Evolutionary conservation across 2,888 invertebrate species (phyloP), one percentile per base, ranked within the genome.

Genomic region (Micropterix aruncella): DNA sequence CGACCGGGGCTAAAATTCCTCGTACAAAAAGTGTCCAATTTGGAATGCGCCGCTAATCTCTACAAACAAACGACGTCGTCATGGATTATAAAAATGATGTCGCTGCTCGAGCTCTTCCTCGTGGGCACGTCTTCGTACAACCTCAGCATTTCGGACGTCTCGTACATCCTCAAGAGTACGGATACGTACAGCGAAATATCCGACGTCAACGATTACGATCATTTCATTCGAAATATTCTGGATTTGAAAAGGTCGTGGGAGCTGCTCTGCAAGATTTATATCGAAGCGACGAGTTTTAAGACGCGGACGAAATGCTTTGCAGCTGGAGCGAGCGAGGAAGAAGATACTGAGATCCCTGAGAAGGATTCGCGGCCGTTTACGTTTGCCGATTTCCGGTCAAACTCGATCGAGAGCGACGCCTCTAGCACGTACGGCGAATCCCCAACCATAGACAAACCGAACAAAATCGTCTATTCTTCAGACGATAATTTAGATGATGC

Each of bases 1-100:
- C 75, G 94, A 19, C 94, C 94, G 0, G 94, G 94, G 0, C 68
- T 95, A 16, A 95, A 95, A 62, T 94, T 95, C 60, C 75, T 95
- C 2, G 80, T 93, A 49, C 94, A 95, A 62, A 94, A 94, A 69
- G 91, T 92, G 0, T 88, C 87, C 1, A 86, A 85, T 57, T 74
- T 90, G 50, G 85, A 84, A 47, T 78, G 84, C 53, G 88, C 90
- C 3, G 90, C 92, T 2, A 92, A 91, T 63, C 69, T 92, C n/a
- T 92, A 91, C 59, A 86, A 86, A 47, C 93, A 93, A 65, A 89
- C 92, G 7, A 90, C 91, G 19, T 89, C 91, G 1, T 86, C 92
- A 1, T 91, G 92, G 83, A 83, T 92, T 37, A 84, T 93, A 16
- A 86, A 88, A 62, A 81, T 88, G 43, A 86, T 92, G 47, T 80